These are phyloP conservation scores for Kryptolebias ocellatus DNA, from an alignment of 2,797 vertebrate genomes.

Conservation along the genomic window DNA sequence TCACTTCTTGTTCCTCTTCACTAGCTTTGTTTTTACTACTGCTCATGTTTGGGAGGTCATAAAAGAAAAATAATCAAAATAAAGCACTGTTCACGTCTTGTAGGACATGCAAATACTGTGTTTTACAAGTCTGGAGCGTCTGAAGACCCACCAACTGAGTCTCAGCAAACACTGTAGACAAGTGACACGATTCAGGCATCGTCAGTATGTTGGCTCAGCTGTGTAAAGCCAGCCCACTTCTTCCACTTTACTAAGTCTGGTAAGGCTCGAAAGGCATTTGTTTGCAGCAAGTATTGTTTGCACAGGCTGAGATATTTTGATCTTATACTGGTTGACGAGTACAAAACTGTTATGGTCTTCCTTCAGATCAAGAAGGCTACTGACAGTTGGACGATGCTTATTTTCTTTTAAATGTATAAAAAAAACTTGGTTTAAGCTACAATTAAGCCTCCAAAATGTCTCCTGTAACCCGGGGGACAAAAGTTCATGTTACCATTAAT, in stretches of 20 bases:
- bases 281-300: conserved; percentile 17
- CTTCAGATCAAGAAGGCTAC: neutral
- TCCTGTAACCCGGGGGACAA: neutral
- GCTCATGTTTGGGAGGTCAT: neutral
- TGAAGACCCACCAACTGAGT: conserved; percentile 4
- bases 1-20: neutral
- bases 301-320: conserved; percentile 16
- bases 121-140: neutral
- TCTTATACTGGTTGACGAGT: neutral
- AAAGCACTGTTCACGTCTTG: neutral
- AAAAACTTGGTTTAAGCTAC: neutral
- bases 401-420: neutral
- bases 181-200: conserved; percentile 32
- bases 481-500: too few species aligned
- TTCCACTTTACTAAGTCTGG: conserved; percentile 24
- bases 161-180: conserved; percentile 34
- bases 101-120: neutral
- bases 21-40: too few species aligned
- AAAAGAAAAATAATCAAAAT: neutral
- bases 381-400: conserved; percentile 4
- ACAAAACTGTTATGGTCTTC: conserved; percentile 1
- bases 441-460: neutral
- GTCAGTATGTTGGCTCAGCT: conserved; percentile 20
- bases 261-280: conserved; percentile 17
- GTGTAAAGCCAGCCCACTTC: conserved; percentile 12